phyloP scores from a whole-genome alignment of 2,888 invertebrate species.

The Tenthredo notha region DNA sequence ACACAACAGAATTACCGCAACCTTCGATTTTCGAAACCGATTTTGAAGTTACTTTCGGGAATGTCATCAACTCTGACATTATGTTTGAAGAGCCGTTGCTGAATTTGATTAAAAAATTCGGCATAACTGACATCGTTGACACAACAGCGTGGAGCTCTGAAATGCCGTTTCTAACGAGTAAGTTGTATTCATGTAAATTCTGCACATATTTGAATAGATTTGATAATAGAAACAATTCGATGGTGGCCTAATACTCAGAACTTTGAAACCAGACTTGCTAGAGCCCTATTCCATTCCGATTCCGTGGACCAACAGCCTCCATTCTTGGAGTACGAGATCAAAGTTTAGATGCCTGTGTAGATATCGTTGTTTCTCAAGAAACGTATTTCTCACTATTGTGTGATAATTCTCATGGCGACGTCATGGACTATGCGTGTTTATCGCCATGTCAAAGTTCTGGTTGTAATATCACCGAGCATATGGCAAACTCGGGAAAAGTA shows the following conservation, averaged over 20 bases:
- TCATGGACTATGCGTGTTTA: background rate
- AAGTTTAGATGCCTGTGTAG: no score
- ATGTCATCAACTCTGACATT: constrained; percentile 82
- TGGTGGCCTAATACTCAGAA: background rate
- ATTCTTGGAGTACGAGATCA: background rate
- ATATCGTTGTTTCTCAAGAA: background rate
- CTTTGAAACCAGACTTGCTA: background rate
- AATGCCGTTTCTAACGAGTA: constrained; percentile 79
- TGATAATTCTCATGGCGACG: background rate
- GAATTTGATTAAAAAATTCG: constrained; percentile 72
- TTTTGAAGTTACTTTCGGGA: constrained; percentile 80
- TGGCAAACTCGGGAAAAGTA: background rate
- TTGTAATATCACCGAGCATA: background rate
- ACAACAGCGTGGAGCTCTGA: constrained; percentile 82
- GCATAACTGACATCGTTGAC: constrained; percentile 79
- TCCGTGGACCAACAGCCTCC: background rate
- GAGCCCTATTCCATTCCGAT: background rate
- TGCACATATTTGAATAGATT: background rate
- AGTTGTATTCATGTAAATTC: constrained; percentile 39
- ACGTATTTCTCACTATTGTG: background rate
- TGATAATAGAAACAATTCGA: background rate
- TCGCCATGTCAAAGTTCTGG: background rate
- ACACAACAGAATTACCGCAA: constrained; percentile 70
- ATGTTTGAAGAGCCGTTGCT: constrained; percentile 79
- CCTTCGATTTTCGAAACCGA: constrained; percentile 78